Percentiles rank a stretch among this genome's conserved stretches.
These are phyloP conservation scores for Mesembrinibis cayennensis DNA, from an alignment of 2,113 vertebrate genomes.

Conservation along the genomic window DNA sequence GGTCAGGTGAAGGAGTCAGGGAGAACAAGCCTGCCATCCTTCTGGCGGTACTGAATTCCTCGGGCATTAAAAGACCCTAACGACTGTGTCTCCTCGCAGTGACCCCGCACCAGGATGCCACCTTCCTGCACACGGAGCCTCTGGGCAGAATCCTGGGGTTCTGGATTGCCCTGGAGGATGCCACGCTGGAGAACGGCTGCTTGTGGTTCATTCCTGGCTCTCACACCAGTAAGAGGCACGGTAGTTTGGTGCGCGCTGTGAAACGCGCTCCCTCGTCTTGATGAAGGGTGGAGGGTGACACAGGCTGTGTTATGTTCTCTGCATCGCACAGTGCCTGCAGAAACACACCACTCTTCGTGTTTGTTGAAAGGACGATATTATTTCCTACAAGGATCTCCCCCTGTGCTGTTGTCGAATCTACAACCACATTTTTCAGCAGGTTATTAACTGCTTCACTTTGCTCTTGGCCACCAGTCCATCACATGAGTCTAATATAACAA, in stretches of 20 bases:
- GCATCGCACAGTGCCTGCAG: not conserved
- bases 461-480: not conserved
- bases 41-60: not conserved
- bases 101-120: slow-evolving; percentile 89
- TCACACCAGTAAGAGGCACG: slow-evolving; percentile 79
- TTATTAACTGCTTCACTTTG: not conserved
- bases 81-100: slow-evolving; percentile 66
- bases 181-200: slow-evolving; percentile 86
- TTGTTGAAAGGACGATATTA: not conserved
- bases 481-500: not conserved
- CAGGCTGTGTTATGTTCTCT: fast-evolving
- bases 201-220: slow-evolving; percentile 96
- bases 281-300: not conserved
- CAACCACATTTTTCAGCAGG: not conserved
- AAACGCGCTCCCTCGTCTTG: not conserved
- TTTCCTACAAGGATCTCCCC: not conserved
- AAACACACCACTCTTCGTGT: fast-evolving
- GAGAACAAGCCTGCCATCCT: not conserved
- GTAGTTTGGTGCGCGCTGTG: not conserved
- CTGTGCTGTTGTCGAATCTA: not conserved
- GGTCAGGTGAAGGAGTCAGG: not conserved
- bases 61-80: not conserved
- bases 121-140: slow-evolving; percentile 92
- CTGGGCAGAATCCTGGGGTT: slow-evolving; percentile 87
- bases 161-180: slow-evolving; percentile 92